Evolutionary conservation across 2,113 vertebrate species (phyloP).

Genomic region (Cichladusa arquata): DNA sequence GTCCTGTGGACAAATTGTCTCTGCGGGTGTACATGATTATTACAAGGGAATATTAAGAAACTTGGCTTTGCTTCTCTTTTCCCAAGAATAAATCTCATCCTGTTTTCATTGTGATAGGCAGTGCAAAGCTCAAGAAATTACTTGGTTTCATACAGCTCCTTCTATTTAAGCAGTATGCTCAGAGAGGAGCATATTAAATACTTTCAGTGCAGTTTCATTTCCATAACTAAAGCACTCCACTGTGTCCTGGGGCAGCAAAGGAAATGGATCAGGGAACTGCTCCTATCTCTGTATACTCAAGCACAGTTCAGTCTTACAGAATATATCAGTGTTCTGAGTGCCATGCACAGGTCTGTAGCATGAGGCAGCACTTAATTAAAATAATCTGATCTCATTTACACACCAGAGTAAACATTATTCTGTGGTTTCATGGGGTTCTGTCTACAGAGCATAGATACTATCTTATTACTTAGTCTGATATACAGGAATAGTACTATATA

Average conservation of each 20-base stretch:
- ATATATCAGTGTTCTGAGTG: neutral
- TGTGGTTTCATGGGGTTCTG: neutral
- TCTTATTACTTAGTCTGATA: neutral
- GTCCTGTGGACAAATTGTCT: neutral
- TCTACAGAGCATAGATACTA: neutral
- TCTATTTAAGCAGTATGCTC: neutral
- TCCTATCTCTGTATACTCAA: neutral
- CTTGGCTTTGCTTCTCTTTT: neutral
- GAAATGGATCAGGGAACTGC: neutral
- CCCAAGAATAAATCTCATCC: neutral
- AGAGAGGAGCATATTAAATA: neutral
- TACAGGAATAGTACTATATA: neutral
- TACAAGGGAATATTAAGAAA: neutral
- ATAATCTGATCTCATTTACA: neutral
- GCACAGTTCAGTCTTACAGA: neutral
- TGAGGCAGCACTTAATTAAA: neutral
- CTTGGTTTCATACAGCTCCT: neutral
- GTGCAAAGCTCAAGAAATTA: neutral
- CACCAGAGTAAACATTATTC: neutral
- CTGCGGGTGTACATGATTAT: neutral
- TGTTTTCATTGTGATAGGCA: neutral
- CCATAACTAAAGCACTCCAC: neutral
- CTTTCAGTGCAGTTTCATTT: neutral
- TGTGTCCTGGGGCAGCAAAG: neutral
- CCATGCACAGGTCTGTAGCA: neutral